phyloP scores from a whole-genome alignment of 2,888 invertebrate species.

The Drosophila atripex region DNA sequence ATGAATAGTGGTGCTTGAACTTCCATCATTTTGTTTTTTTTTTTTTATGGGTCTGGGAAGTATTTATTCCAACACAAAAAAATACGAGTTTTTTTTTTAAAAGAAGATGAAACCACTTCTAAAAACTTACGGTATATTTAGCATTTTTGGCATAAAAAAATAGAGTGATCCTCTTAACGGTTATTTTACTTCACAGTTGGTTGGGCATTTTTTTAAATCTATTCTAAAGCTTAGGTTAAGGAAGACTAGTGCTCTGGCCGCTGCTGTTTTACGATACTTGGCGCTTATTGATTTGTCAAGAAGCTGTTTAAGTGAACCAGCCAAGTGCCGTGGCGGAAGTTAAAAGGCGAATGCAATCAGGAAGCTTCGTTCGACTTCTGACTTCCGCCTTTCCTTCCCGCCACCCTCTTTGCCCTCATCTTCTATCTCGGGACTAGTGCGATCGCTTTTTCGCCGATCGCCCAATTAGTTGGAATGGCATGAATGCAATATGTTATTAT shows the following conservation, averaged over 20 bases:
- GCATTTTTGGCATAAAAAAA: too few species aligned
- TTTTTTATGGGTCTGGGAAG: too few species aligned
- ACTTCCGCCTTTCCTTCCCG: background rate
- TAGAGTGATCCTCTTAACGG: background rate
- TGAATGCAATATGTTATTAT: background rate
- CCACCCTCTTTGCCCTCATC: background rate
- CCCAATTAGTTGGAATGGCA: background rate
- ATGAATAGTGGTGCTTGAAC: background rate
- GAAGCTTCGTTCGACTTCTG: conserved; percentile 43
- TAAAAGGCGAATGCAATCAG: conserved; percentile 52
- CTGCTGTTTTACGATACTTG: conserved; percentile 33
- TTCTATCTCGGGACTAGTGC: background rate
- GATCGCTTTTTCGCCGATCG: conserved; percentile 4
- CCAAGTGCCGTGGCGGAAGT: conserved; percentile 50
- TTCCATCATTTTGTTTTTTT: too few species aligned
- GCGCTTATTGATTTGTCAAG: conserved; percentile 70
- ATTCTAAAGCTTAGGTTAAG: background rate
- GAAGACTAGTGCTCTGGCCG: background rate
- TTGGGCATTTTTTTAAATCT: background rate
- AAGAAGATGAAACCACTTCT: too few species aligned
- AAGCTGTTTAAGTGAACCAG: conserved; percentile 39
- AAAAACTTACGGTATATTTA: too few species aligned
- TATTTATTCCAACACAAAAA: too few species aligned
- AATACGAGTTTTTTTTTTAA: too few species aligned
- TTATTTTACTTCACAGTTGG: background rate